Conservation (phyloP, 2,113 vertebrate species). For the Vimba vimba region DNA sequence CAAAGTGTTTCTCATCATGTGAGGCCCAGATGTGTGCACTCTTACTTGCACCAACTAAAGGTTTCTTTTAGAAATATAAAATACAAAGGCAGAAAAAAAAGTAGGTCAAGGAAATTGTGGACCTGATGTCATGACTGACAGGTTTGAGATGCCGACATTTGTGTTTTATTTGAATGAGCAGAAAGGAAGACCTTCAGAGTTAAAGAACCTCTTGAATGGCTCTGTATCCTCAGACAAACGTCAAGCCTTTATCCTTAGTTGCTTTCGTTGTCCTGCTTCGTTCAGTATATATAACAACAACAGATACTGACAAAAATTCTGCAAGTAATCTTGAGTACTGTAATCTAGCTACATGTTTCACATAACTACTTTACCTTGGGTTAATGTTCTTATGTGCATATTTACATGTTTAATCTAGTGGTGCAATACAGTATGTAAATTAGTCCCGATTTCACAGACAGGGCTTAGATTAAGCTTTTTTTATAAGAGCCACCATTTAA, state of each 20-base stretch:
- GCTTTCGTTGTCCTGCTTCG: neutral
- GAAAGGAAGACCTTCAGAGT: neutral
- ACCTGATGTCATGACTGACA: too few species aligned
- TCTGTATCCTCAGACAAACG: neutral
- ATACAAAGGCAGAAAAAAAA: neutral
- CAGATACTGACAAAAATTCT: neutral
- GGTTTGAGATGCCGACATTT: neutral
- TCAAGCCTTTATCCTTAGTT: neutral
- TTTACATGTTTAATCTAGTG: neutral
- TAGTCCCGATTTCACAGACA: too few species aligned
- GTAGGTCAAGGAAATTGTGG: neutral
- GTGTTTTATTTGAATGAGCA: neutral
- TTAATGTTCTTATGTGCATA: neutral
- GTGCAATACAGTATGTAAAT: too few species aligned
- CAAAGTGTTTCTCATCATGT: neutral
- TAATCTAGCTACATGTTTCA: neutral
- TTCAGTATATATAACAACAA: neutral
- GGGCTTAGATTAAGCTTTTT: too few species aligned
- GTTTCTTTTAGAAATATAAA: neutral
- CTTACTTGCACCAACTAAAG: neutral
- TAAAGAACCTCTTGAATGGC: too few species aligned
- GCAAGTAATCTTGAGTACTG: neutral
- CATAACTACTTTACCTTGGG: neutral
- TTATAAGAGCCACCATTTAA: too few species aligned
- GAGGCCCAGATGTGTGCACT: neutral